phyloP scores from a whole-genome alignment of 2,888 invertebrate genomes.

The Chrysodeixis includens region DNA sequence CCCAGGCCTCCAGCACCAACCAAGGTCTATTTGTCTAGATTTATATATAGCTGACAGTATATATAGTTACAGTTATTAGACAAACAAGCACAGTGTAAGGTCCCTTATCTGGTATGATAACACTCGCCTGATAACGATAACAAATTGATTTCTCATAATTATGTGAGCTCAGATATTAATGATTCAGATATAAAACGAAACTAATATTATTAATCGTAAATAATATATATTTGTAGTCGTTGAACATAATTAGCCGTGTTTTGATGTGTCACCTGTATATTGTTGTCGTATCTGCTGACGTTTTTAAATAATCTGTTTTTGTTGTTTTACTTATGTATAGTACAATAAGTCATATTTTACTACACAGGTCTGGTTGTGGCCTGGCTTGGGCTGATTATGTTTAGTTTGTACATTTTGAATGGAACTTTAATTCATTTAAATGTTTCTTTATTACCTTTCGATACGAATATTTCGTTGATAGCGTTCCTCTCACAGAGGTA shows the following conservation, averaged over 20 bases:
- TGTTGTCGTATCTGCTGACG: neutral
- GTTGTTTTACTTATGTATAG: neutral
- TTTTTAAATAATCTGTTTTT: neutral
- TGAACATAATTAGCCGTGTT: neutral
- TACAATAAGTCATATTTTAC: too few relatives aligned
- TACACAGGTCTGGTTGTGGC: too few relatives aligned
- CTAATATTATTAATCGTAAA: neutral
- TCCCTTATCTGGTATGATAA: conserved; percentile 49
- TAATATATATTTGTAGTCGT: neutral
- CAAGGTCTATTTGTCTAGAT: neutral
- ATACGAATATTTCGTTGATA: too few relatives aligned
- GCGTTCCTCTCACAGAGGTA: too few relatives aligned
- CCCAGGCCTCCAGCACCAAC: neutral
- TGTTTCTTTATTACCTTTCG: too few relatives aligned
- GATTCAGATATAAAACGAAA: neutral
- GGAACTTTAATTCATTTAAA: too few relatives aligned
- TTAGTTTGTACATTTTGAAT: too few relatives aligned
- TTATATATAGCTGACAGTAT: conserved; percentile 20
- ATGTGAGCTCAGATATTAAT: conserved; percentile 4
- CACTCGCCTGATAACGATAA: conserved; percentile 43
- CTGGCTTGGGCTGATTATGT: too few relatives aligned
- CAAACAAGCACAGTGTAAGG: conserved; percentile 41
- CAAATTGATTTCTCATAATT: conserved; percentile 52
- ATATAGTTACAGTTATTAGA: conserved; percentile 33
- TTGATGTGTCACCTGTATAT: neutral